Evolutionary conservation across 1,140 invertebrate genomes (phyloP), one percentile per base, ranked within the genome.

Genomic region (Helicorthomorpha holstii): DNA sequence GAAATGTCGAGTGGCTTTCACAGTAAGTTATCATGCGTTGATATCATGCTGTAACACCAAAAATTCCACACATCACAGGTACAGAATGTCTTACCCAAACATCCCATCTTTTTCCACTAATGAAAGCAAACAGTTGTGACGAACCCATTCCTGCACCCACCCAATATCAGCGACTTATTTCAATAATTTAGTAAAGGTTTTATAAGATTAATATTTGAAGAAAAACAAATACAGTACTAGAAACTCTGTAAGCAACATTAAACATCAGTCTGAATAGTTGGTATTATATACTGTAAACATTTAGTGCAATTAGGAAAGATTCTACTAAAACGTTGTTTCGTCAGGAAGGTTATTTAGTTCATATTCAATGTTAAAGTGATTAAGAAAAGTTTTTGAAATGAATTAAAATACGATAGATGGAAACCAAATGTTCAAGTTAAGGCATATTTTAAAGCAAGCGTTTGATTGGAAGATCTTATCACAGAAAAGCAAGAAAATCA

Each of bases 101-200:
- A 78, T 75, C 16, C 65, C 65, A 49, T 72, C 69, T 56, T 80
- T 77, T 52, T 80, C 77, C 22, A 85, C 76, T 52, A 85, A 66
- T 48, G 78, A 77, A 41, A 85, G 60, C 34, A 83, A 65, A 57
- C 73, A 63, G 22, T 69, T 64, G 4, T 67, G 65, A 54, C 73
- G 73, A 2, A 70, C 59, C 68, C 71, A 75, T 25, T 74, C 73
- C 61, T 75, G 69, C 55, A 77, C 70, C 29, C 75, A 62, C 27
- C 66, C 74, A 46, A 70, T 73, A 59, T 74, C 72, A 49, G 62
- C 72, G 21, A 25, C 48, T 29, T 49, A 49, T 34, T 7, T 7
- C 16, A 34, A 34, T 7, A 34, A 16, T 34, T 34, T 7, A n/a
- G n/a, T n/a, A n/a, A n/a, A n/a, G n/a, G n/a, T n/a, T n/a, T n/a